Conservation (phyloP, 2,113 vertebrate genomes). For the Eretmochelys imbricata region DNA sequence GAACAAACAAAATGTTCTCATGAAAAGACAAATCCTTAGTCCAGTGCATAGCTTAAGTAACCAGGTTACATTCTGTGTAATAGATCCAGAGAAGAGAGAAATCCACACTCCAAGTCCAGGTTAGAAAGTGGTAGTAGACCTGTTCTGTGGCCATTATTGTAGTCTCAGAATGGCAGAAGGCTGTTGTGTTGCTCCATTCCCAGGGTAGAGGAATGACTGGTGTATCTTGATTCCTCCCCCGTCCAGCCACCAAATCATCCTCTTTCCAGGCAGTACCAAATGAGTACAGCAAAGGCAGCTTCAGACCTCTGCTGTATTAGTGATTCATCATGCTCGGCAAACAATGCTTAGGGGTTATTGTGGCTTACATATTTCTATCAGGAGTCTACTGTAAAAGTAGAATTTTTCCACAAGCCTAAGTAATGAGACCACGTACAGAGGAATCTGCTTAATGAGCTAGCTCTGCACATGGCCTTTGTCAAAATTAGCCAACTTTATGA, state of each 20-base stretch:
- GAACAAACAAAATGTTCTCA: slow-evolving; percentile 38
- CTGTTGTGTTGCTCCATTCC: neutral
- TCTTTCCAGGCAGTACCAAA: neutral
- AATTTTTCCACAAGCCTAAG: slow-evolving; percentile 5
- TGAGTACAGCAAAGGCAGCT: neutral
- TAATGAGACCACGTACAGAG: slow-evolving; percentile 28
- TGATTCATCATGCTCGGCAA: slow-evolving; percentile 22
- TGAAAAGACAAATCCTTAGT: neutral
- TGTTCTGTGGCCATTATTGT: neutral
- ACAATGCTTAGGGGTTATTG: neutral
- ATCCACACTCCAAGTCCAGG: neutral
- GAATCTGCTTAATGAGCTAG: neutral
- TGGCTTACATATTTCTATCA: slow-evolving; percentile 15
- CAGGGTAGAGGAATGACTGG: neutral
- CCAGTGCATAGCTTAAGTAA: slow-evolving; percentile 16
- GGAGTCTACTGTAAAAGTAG: neutral
- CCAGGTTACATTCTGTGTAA: neutral
- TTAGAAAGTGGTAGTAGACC: slow-evolving; percentile 44
- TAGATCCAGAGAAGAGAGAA: slow-evolving; percentile 16
- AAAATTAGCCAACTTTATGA: neutral
- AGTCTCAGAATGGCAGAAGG: slow-evolving; percentile 10
- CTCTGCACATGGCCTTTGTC: neutral
- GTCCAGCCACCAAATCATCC: neutral
- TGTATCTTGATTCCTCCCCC: neutral
- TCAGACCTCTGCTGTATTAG: neutral